These are phyloP conservation scores for Myiotriccus ornatus DNA, from an alignment of 2,797 vertebrate genomes.

Conservation along the genomic window DNA sequence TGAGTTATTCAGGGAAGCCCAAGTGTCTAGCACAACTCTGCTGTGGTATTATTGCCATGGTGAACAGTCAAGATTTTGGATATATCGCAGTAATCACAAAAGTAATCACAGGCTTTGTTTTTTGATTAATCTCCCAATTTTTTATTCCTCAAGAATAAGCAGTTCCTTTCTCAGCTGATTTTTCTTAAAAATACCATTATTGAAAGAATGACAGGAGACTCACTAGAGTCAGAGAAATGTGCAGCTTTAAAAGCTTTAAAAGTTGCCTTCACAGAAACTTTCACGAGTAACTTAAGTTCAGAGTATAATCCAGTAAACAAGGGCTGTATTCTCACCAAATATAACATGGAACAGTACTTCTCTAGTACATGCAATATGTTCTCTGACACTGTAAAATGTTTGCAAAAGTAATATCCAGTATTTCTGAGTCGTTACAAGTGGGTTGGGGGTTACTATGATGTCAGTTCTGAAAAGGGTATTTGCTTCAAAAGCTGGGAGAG, in stretches of 20 bases:
- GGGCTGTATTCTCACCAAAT: neutral
- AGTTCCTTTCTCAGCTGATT: neutral
- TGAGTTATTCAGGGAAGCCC: neutral
- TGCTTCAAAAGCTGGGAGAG: neutral
- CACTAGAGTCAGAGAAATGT: neutral
- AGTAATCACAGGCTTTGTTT: neutral
- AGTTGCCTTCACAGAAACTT: neutral
- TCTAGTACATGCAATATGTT: neutral
- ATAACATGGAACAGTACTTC: neutral
- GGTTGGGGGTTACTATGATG: neutral
- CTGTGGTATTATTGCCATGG: neutral
- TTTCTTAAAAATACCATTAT: neutral
- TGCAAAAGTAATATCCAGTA: neutral
- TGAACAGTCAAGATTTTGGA: neutral
- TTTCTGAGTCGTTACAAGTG: neutral
- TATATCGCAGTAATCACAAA: neutral
- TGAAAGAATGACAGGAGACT: neutral
- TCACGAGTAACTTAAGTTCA: neutral
- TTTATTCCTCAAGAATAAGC: neutral
- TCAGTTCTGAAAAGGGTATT: neutral
- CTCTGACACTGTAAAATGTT: neutral
- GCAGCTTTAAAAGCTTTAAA: neutral
- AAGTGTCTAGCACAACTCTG: neutral
- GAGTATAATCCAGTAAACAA: neutral
- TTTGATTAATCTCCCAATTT: neutral